Base-by-base conservation (phyloP, 2,888 invertebrate genomes). In the Mimachlamys varia region DNA sequence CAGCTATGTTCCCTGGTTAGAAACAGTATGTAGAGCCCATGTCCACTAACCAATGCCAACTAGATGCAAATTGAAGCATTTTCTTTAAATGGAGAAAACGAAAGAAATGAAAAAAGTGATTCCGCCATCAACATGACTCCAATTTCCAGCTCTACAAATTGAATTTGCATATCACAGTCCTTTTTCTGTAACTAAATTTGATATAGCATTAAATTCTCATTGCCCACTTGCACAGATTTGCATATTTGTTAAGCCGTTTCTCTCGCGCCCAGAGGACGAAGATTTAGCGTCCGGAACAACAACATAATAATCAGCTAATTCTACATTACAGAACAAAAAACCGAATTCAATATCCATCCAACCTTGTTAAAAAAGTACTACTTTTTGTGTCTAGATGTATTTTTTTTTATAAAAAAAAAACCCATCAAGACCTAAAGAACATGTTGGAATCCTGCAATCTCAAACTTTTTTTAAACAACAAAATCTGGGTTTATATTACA, bases 21-120 rank as follows among this genome's bases (percentile, higher is more conserved):
- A 33, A 15, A 76, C 76, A 76, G 76, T 76, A 76, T 15, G 22
- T 76, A 76, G 27, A 27, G 33, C 12, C 33, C 76, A 33, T 76
- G 76, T 76, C 76, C 76, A 27, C 10, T 13, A 12, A 76, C 33
- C 27, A 22, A 15, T 76, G 76, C 22, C 76, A 76, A 76, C 76
- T 76, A 76, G 76, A 76, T 76, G 76, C 76, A 76, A 76, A 76
- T 76, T 76, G 76, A 76, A 76, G 76, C 76, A 76, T 76, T 76
- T 76, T 76, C 76, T 76, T 76, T 76, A 76, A 76, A 76, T 76
- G 27, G 76, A 76, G 76, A 33, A 33, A 76, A 76, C 10, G 76
- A 76, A 76, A 76, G 76, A 76, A 76, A 76, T 76, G 76, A 76
- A 76, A 76, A 76, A 76, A 7, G 12, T 0, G 76, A 76, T 76